Base-by-base conservation (phyloP, 2,113 vertebrate species). In the Herpetotheres cachinnans region DNA sequence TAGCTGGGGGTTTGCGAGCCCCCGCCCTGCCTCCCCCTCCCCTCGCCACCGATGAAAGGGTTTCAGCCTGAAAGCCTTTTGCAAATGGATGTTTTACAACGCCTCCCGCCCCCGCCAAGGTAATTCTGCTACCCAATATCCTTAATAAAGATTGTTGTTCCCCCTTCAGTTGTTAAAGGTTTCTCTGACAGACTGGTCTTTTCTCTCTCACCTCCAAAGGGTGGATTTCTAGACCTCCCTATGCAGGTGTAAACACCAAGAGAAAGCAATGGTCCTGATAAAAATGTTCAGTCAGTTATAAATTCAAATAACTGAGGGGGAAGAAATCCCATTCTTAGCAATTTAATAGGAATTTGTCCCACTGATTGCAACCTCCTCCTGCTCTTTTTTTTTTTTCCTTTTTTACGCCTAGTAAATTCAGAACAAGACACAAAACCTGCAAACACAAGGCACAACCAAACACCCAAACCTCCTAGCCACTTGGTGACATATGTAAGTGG, bases 61-160 rank as follows among this genome's bases (percentile, higher is more conserved):
- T 95, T 96, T 86, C 94, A 88, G 92, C 86, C 76, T 88, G 86
- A 91, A 92, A 97, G 89, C 87, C 52, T 85, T 93, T 96, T 82
- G 95, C 95, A 96, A 94, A 94, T 82, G 95, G 77, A 67, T 95
- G 87, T 95, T 96, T 97, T 96, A 93, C 90, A 90, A 81, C 87
- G 81, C 91, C 86, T 86, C 93, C 81, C 88, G 74, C 94, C 74
- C 83, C 92, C 59, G 40, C 82, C 85, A 87, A 96, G 92, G 90
- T 96, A 90, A 93, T 90, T 88, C 92, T 88, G 87, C 85, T 88
- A 52, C 79, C 89, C 95, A 70, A 72, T 86, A 94, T 90, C 91
- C 87, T 90, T 96, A 85, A 91, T 94, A 91, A 96, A 96, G 90
- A 63, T 83, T 78, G 89, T 61, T 91, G 66, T 89, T 91, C 50